Evolutionary conservation across 1,140 invertebrate genomes (phyloP), one percentile per base, ranked within the genome.

Genomic region (Bathynomus jamesi): DNA sequence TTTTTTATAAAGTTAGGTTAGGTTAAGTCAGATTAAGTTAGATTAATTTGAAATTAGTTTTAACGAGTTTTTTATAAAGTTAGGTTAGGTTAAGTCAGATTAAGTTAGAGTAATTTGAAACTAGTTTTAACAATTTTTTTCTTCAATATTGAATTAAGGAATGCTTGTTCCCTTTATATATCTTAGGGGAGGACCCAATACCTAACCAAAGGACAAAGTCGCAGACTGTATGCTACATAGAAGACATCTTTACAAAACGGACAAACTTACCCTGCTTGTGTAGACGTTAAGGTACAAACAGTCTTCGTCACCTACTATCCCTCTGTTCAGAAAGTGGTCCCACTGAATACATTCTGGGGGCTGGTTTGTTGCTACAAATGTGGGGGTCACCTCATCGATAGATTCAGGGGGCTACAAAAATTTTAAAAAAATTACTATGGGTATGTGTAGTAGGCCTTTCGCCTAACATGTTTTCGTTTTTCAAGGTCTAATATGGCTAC

Each of bases 251-350:
- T 28, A 17, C n/a, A 17, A 25, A 13, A 4, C 11, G 31, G 4
- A 7, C 69, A 4, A 32, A 53, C 25, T 71, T 30, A 73, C 72
- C 29, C 11, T 40, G 28, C 69, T 76, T 7, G 89, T 87, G 79
- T 93, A 94, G 10, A 95, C 89, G 79, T 95, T 95, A 0, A 95
- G 81, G 77, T 91, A 93, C 0, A 95, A 84, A 76, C 93, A 95
- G 81, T 95, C 92, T 82, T 94, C 91, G 25, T 83, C 82, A 0
- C 90, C 90, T 24, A 77, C 72, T 0, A 69, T 31, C 4, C 75
- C 75, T 0, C 69, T 69, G 24, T 67, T 67, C 10, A 64, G 10
- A 13, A 74, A 67, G 77, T 73, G 69, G 75, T 76, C 75, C 75
- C 66, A 71, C 46, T 74, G 73, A 1, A 76, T 60, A 46, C 73